Conservation (phyloP, 2,113 vertebrate genomes). For the Telmatochromis sp. region DNA sequence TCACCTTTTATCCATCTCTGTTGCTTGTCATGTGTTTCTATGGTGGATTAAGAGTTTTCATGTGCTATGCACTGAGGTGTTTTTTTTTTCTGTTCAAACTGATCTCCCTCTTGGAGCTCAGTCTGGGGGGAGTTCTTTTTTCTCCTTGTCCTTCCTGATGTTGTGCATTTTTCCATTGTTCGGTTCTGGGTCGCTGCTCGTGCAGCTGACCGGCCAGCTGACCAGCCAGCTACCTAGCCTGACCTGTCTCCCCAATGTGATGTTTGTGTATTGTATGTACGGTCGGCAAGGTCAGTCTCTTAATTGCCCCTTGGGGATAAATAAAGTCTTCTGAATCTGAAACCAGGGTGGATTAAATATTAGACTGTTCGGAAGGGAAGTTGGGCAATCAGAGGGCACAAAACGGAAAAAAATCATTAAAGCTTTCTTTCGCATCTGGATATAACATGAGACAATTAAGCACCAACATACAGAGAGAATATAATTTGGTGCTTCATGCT, state of each 20-base stretch:
- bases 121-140: neutral
- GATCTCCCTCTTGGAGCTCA: neutral
- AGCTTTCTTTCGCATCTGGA: neutral
- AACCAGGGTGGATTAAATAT: neutral
- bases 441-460: neutral
- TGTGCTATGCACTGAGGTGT: neutral
- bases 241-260: neutral
- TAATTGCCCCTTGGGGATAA: neutral
- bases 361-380: neutral
- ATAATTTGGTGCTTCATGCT: neutral
- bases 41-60: neutral
- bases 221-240: neutral
- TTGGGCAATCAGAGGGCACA: neutral
- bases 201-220: neutral
- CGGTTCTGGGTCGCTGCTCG: neutral
- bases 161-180: neutral
- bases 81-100: neutral
- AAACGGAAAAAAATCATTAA: neutral
- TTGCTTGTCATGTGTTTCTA: neutral
- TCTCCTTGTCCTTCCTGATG: neutral
- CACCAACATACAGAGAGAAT: neutral
- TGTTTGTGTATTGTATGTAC: neutral
- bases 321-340: neutral
- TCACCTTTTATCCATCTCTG: neutral
- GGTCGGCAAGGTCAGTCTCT: neutral